A percentile compares a stretch with the other conserved stretches of the same genome.
Evolutionary conservation across 2,113 vertebrate species (phyloP).

Genomic region (Addax nasomaculatus): DNA sequence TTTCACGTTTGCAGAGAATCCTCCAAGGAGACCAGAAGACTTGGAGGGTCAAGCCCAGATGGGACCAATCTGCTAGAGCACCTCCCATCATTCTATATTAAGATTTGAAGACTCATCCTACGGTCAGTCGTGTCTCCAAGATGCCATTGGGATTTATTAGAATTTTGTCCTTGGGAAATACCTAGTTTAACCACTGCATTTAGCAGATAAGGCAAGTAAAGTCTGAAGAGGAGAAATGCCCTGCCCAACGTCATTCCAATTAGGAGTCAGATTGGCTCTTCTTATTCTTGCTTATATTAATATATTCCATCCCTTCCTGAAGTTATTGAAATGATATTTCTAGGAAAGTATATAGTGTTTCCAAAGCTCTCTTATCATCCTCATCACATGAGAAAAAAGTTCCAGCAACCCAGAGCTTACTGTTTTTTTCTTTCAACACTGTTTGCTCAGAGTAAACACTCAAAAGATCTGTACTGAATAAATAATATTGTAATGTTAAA

Average conservation of each 20-base stretch:
- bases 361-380: background rate
- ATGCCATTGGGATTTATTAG: background rate
- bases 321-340: background rate
- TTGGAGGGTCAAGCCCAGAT: background rate
- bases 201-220: background rate
- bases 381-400: background rate
- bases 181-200: background rate
- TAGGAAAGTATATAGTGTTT: background rate
- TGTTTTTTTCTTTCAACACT: background rate
- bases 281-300: background rate
- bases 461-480: background rate
- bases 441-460: background rate
- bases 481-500: background rate
- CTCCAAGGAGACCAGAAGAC: background rate
- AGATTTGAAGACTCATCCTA: background rate
- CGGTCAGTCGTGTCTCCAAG: background rate
- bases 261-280: constrained; percentile 11
- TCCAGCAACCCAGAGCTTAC: background rate
- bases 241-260: background rate
- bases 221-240: background rate
- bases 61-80: background rate
- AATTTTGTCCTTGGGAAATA: background rate
- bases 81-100: background rate
- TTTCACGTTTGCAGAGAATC: background rate
- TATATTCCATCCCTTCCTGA: background rate